Evolutionary conservation across 92 coral and sea anemone genomes (phyloP).

Genomic region (Porites cylindrica): DNA sequence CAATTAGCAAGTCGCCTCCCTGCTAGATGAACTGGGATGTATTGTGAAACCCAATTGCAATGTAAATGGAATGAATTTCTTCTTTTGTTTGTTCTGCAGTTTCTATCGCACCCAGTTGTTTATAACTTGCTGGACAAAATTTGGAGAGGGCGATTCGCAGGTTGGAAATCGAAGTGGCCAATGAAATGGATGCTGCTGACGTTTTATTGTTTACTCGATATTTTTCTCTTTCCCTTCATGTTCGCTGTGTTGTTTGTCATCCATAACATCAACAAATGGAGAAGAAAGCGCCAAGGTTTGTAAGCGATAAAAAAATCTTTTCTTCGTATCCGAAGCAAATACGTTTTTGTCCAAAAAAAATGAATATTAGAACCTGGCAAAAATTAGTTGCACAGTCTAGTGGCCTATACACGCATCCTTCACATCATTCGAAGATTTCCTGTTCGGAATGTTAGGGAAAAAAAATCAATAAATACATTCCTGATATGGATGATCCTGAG

Average conservation of each 20-base stretch:
- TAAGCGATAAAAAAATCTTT: background rate
- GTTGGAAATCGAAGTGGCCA: constrained; percentile 11
- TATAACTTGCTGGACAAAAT: constrained; percentile 32
- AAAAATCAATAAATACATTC: no score
- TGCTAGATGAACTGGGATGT: no score
- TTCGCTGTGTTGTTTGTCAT: constrained; percentile 12
- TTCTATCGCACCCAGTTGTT: constrained; percentile 45
- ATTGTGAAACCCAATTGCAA: no score
- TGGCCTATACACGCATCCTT: no score
- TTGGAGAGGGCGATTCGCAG: constrained; percentile 51
- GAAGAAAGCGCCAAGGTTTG: constrained; percentile 28
- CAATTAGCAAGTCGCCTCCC: no score
- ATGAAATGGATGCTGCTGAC: constrained; percentile 40
- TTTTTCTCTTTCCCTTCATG: constrained; percentile 38
- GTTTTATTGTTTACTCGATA: constrained; percentile 24
- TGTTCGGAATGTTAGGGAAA: no score
- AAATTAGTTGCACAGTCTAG: no score
- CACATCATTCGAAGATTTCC: no score
- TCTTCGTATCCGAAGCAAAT: background rate
- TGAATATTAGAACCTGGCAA: background rate
- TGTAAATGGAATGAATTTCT: no score
- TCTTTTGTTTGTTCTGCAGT: constrained; percentile 14
- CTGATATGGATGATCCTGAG: no score
- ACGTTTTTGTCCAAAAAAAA: background rate
- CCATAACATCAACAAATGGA: constrained; percentile 30